Conservation (phyloP, 30 jellyfish, hydroid and myxozoan species). For the Catostylus mosaicus region DNA sequence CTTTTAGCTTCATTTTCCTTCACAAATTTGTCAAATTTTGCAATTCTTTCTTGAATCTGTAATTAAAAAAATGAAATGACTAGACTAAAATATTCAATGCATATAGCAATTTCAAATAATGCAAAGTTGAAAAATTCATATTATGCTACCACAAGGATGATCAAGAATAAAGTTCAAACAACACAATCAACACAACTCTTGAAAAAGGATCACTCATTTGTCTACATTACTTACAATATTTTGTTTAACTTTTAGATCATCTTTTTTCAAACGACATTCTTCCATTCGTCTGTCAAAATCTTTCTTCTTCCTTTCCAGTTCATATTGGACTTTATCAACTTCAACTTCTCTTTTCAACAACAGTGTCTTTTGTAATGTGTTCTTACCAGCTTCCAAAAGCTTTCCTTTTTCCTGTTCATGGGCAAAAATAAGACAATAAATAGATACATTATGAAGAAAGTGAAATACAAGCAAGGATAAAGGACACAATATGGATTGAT, state of each 20-base stretch:
- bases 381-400: slow-evolving; percentile 63
- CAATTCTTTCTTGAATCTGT: slow-evolving; percentile 72
- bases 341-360: slow-evolving; percentile 70
- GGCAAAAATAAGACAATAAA: neutral
- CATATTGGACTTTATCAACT: slow-evolving; percentile 60
- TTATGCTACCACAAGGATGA: no score
- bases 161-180: no score
- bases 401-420: slow-evolving; percentile 57
- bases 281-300: slow-evolving; percentile 72
- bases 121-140: no score
- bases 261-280: slow-evolving; percentile 55
- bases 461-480: neutral
- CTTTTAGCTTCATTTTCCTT: slow-evolving; percentile 79
- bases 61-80: neutral
- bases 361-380: slow-evolving; percentile 70
- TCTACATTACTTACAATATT: slow-evolving; percentile 40
- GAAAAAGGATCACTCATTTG: no score
- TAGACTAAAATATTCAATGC: no score
- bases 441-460: neutral
- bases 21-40: slow-evolving; percentile 72
- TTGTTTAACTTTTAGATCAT: slow-evolving; percentile 56
- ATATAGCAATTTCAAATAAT: no score
- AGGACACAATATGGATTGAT: no score
- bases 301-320: slow-evolving; percentile 49
- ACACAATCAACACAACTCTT: no score